phyloP scores from a whole-genome alignment of 2,113 vertebrate genomes.

The Prunella himalayana region DNA sequence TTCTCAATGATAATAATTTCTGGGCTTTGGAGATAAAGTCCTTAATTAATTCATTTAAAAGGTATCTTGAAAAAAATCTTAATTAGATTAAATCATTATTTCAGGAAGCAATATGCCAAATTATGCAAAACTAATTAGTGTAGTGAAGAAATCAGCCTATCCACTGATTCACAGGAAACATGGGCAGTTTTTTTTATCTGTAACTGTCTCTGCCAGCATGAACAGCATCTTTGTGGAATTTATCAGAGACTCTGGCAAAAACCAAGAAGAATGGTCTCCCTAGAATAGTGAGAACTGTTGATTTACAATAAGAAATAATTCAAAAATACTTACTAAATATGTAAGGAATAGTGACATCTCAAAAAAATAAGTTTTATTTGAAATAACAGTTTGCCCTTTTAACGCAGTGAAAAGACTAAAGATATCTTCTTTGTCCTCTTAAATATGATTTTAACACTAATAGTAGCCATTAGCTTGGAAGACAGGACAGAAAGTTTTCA shows the following conservation, averaged over 20 bases:
- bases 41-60: constrained; percentile 47
- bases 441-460: neutral
- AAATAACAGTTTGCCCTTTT: neutral
- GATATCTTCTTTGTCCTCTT: neutral
- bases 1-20: constrained; percentile 20
- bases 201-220: neutral
- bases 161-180: neutral
- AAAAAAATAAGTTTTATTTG: neutral
- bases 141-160: neutral
- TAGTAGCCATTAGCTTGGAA: neutral
- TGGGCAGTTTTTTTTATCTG: constrained; percentile 29
- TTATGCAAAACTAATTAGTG: neutral
- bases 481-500: neutral
- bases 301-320: neutral
- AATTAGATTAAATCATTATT: constrained; percentile 57
- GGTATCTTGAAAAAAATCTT: neutral
- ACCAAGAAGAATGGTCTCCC: neutral
- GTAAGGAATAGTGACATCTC: neutral
- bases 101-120: constrained; percentile 43
- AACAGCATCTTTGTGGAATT: constrained; percentile 24
- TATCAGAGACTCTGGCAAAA: neutral
- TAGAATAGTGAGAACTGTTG: neutral
- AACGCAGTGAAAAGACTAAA: neutral
- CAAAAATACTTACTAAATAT: neutral
- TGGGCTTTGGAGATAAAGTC: constrained; percentile 7